phyloP scores from a whole-genome alignment of 1,140 invertebrate species.

The Drosophila auraria region DNA sequence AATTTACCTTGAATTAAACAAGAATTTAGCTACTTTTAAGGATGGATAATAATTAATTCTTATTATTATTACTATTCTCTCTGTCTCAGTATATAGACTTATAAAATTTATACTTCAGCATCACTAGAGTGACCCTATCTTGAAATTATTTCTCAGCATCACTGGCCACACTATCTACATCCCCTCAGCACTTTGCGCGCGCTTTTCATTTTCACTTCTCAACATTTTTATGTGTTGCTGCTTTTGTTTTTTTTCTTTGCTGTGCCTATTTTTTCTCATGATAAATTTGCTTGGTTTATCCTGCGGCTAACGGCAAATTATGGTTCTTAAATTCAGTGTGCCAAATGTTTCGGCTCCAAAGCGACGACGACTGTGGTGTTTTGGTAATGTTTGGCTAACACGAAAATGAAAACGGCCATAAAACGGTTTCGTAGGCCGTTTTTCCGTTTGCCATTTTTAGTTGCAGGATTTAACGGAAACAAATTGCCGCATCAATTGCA shows the following conservation, averaged over 20 bases:
- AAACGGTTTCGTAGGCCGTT: conserved; percentile 54
- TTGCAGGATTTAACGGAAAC: conserved; percentile 63
- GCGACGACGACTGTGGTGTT: conserved; percentile 13
- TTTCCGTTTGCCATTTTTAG: conserved; percentile 42
- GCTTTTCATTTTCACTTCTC: conserved; percentile 78
- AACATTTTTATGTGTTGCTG: conserved; percentile 63
- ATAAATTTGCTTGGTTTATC: conserved; percentile 80
- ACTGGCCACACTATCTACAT: conserved; percentile 26
- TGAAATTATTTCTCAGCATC: conserved; percentile 21
- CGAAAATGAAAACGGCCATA: conserved; percentile 74
- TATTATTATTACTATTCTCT: too few species aligned
- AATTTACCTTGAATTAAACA: too few species aligned
- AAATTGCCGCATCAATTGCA: conserved; percentile 68
- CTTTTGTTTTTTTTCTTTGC: conserved; percentile 17
- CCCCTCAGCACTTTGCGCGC: conserved; percentile 19
- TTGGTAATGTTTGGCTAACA: conserved; percentile 77
- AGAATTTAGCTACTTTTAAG: too few species aligned
- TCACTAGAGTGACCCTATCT: background rate
- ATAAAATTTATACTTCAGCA: background rate
- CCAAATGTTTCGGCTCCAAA: conserved; percentile 39
- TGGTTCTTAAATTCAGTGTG: conserved; percentile 77
- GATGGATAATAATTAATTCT: too few species aligned
- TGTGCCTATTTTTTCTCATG: conserved; percentile 66
- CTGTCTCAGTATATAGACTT: background rate
- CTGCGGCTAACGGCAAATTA: conserved; percentile 76